phyloP scores from a whole-genome alignment of 1,140 invertebrate genomes.

The Holcopasites calliopsidis region DNA sequence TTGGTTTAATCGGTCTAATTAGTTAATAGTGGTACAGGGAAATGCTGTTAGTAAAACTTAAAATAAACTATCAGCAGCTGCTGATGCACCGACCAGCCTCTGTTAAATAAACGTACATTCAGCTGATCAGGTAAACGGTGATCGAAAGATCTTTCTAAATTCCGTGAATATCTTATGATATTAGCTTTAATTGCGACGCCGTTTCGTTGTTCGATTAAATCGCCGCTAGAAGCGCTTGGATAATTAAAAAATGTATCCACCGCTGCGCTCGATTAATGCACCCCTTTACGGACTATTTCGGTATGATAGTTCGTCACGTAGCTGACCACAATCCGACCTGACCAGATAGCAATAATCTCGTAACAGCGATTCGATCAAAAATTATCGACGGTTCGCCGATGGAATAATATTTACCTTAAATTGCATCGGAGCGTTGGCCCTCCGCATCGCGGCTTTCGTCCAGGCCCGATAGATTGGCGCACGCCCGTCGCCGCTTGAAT shows the following conservation, averaged over 20 bases:
- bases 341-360: conserved; percentile 54
- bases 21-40: too few relatives aligned
- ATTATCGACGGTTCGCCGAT: conserved; percentile 52
- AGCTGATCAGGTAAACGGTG: too few relatives aligned
- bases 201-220: background rate
- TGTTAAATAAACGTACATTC: too few relatives aligned
- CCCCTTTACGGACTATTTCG: conserved; percentile 58
- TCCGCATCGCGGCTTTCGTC: conserved; percentile 15
- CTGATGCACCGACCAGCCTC: too few relatives aligned
- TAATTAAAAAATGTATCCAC: too few relatives aligned
- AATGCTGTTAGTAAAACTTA: too few relatives aligned
- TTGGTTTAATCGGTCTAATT: too few relatives aligned
- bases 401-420: conserved; percentile 63
- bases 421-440: conserved; percentile 39
- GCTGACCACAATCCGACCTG: conserved; percentile 38
- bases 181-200: too few relatives aligned
- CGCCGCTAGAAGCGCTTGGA: background rate
- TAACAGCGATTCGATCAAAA: conserved; percentile 62
- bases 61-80: too few relatives aligned
- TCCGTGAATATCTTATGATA: too few relatives aligned
- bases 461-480: conserved; percentile 48
- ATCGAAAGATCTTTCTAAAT: too few relatives aligned
- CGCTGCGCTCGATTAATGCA: conserved; percentile 59
- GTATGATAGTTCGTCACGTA: conserved; percentile 52
- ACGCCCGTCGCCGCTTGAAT: conserved; percentile 16